Conservation (phyloP, 2,888 invertebrate genomes). For the Scelioninae gen. 2 region DNA sequence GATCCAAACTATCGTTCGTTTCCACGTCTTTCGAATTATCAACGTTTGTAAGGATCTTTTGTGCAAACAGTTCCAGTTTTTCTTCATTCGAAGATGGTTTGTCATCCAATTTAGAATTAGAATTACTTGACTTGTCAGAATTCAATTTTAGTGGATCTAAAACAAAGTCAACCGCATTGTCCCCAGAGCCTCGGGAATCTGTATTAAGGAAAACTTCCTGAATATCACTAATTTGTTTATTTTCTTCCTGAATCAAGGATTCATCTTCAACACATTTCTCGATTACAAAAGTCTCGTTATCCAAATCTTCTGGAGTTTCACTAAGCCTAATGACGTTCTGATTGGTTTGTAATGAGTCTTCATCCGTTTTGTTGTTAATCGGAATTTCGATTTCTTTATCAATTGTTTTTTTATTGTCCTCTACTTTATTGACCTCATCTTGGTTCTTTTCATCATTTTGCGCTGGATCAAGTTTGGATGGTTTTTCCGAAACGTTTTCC, state of each 20-base stretch:
- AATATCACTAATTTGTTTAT: not conserved
- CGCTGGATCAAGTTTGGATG: not conserved
- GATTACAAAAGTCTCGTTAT: constrained; percentile 50
- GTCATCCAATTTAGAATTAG: not conserved
- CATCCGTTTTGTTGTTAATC: constrained; percentile 2
- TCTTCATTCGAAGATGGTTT: constrained; percentile 22
- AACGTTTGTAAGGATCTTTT: constrained; percentile 26
- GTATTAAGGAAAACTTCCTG: constrained; percentile 35
- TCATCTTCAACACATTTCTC: constrained; percentile 54
- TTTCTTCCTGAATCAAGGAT: constrained; percentile 2
- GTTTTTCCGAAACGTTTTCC: constrained; percentile 30
- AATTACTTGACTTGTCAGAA: not conserved
- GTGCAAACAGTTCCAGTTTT: constrained; percentile 25
- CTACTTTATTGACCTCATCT: constrained; percentile 10
- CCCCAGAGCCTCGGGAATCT: constrained; percentile 52
- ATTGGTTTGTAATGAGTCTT: constrained; percentile 6
- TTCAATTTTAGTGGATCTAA: constrained; percentile 31
- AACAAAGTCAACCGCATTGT: constrained; percentile 57
- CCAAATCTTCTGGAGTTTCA: constrained; percentile 50
- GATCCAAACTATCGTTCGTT: constrained; percentile 48
- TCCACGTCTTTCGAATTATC: constrained; percentile 49
- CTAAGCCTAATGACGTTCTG: constrained; percentile 38
- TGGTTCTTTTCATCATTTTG: constrained; percentile 1
- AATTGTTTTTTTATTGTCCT: constrained; percentile 1
- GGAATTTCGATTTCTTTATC: constrained; percentile 19